Percentiles rank a stretch among this genome's conserved stretches.
phyloP scores from a whole-genome alignment of 2,888 invertebrate species.

The Allolobophora icterica region DNA sequence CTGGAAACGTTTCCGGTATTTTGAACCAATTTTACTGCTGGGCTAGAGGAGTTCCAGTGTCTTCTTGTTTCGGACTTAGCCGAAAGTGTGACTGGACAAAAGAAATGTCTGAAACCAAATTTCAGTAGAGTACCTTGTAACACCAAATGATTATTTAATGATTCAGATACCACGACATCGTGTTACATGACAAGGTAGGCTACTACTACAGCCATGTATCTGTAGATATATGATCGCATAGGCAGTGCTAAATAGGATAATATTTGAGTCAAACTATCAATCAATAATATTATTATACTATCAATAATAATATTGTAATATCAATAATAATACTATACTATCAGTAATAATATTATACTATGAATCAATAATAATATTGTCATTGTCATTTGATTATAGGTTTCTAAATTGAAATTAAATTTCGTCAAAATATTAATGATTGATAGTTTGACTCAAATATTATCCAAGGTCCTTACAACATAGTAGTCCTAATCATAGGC shows the following conservation, averaged over 20 bases:
- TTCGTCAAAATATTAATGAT: neutral
- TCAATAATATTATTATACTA: too few species aligned
- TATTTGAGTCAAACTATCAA: neutral
- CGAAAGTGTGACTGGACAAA: neutral
- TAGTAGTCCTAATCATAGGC: too few species aligned
- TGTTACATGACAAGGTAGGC: neutral
- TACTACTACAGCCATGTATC: neutral
- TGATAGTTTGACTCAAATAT: too few species aligned
- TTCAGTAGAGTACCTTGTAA: conserved; percentile 3
- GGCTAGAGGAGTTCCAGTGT: neutral
- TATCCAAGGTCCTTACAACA: too few species aligned
- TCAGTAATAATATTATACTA: too few species aligned
- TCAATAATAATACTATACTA: too few species aligned
- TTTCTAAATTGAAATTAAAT: neutral
- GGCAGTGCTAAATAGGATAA: neutral
- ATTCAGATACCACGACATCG: too few species aligned
- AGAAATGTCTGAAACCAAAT: neutral
- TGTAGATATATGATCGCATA: neutral
- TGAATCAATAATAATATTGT: too few species aligned
- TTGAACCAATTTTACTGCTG: neutral
- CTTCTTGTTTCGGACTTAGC: neutral
- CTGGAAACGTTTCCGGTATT: neutral
- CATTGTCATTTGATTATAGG: neutral
- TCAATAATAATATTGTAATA: too few species aligned
- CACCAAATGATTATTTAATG: neutral